phyloP scores from a whole-genome alignment of 2,888 invertebrate species.

The Acleris cristana region DNA sequence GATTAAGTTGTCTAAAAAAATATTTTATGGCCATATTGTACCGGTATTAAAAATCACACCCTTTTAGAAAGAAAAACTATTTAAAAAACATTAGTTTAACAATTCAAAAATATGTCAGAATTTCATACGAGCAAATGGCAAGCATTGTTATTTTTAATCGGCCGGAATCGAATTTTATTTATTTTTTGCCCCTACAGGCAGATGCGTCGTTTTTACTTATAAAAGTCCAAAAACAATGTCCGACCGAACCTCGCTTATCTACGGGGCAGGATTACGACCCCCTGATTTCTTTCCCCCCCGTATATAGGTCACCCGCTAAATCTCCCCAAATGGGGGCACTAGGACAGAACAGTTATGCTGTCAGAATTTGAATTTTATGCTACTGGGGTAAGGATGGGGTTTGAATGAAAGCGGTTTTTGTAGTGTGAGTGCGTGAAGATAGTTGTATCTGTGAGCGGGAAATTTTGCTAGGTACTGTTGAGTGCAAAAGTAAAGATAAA shows the following conservation, averaged over 20 bases:
- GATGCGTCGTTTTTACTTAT: slow-evolving; percentile 1
- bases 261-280: slow-evolving; percentile 27
- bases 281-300: slow-evolving; percentile 36
- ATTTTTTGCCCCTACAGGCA: neutral
- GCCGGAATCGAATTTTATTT: neutral
- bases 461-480: slow-evolving; percentile 46
- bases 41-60: no score
- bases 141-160: neutral
- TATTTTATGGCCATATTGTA: no score
- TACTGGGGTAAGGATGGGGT: slow-evolving; percentile 26
- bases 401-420: neutral
- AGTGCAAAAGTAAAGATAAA: slow-evolving; percentile 13
- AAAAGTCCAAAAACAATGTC: slow-evolving; percentile 20
- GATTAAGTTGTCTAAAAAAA: no score
- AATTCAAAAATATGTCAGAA: no score
- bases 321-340: slow-evolving; percentile 38
- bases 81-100: no score
- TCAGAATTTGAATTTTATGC: slow-evolving; percentile 7
- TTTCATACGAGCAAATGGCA: neutral
- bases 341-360: slow-evolving; percentile 14
- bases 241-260: slow-evolving; percentile 26
- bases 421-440: slow-evolving; percentile 26
- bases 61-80: no score
- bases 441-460: slow-evolving; percentile 36
- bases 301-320: slow-evolving; percentile 45